phyloP scores from a whole-genome alignment of 2,888 invertebrate genomes.

The Synanthedon vespiformis region DNA sequence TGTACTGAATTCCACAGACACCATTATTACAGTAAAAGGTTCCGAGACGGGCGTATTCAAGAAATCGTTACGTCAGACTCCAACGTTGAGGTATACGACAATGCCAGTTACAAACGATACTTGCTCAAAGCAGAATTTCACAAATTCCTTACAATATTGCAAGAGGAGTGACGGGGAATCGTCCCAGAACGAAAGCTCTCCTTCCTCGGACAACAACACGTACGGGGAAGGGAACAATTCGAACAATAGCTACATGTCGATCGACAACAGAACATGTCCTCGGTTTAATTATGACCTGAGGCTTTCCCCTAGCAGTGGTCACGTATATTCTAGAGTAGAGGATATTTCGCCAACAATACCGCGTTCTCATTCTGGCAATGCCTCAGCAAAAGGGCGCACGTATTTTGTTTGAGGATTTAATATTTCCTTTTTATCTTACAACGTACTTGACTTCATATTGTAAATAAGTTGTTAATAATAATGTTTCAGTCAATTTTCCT shows the following conservation, averaged over 20 bases:
- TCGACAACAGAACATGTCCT: slow-evolving; percentile 69
- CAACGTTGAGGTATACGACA: slow-evolving; percentile 68
- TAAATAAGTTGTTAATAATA: slow-evolving; percentile 12
- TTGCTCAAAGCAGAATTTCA: slow-evolving; percentile 68
- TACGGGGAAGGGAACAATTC: slow-evolving; percentile 75
- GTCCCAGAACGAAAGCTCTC: slow-evolving; percentile 71
- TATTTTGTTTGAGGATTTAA: slow-evolving; percentile 50
- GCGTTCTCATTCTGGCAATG: slow-evolving; percentile 42
- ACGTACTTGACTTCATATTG: slow-evolving; percentile 6
- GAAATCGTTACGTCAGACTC: slow-evolving; percentile 58
- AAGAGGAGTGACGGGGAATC: slow-evolving; percentile 60
- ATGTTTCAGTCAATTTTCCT: slow-evolving; percentile 52
- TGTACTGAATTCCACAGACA: slow-evolving; percentile 78
- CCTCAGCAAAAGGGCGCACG: slow-evolving; percentile 54
- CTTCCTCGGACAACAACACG: slow-evolving; percentile 68
- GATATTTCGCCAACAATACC: slow-evolving; percentile 59
- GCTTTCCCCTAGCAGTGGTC: slow-evolving; percentile 64
- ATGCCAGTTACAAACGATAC: slow-evolving; percentile 66
- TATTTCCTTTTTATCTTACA: slow-evolving; percentile 9
- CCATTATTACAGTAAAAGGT: slow-evolving; percentile 61
- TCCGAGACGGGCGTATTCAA: slow-evolving; percentile 64
- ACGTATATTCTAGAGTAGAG: slow-evolving; percentile 66
- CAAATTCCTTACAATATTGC: slow-evolving; percentile 61
- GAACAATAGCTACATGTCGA: slow-evolving; percentile 78
- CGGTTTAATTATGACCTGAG: slow-evolving; percentile 69